Percentiles rank a stretch among this genome's conserved stretches.
These are phyloP conservation scores for Cyanistes caeruleus DNA, from an alignment of 2,113 vertebrate species.

Conservation along the genomic window DNA sequence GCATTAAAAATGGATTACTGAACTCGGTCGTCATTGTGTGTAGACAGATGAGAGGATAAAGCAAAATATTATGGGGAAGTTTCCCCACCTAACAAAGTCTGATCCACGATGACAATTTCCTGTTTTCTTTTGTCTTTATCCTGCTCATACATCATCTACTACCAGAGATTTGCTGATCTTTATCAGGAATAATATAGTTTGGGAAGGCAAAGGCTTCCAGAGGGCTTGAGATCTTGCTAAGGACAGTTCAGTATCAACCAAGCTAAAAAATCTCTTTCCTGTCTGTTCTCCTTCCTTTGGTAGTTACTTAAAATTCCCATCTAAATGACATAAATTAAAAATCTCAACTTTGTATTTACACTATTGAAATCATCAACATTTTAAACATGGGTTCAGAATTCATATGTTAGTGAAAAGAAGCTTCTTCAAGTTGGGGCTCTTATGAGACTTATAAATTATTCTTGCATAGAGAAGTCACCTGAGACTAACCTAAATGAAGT, in stretches of 20 bases:
- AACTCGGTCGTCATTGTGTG: neutral
- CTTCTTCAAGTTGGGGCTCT: slow-evolving; percentile 28
- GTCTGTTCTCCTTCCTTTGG: neutral
- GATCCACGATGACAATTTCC: slow-evolving; percentile 38
- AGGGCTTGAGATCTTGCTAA: neutral
- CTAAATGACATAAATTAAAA: neutral
- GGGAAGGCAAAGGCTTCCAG: neutral
- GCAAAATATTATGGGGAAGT: neutral
- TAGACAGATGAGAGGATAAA: neutral
- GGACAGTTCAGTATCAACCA: neutral
- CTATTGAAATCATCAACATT: slow-evolving; percentile 23
- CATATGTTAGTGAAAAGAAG: slow-evolving; percentile 39
- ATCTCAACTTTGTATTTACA: neutral
- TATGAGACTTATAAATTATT: slow-evolving; percentile 68
- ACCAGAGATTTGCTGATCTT: slow-evolving; percentile 9
- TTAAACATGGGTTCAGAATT: slow-evolving; percentile 41
- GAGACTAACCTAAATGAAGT: slow-evolving; percentile 72
- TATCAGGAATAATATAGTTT: neutral
- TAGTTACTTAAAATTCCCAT: neutral
- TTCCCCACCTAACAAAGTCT: slow-evolving; percentile 18
- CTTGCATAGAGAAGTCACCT: slow-evolving; percentile 57
- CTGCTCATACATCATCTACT: slow-evolving; percentile 18
- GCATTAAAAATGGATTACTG: slow-evolving; percentile 51
- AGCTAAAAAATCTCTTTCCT: neutral
- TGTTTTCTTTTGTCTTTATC: slow-evolving; percentile 46